Conservation (phyloP, 2,888 invertebrate genomes). For the Diabrotica balteata region DNA sequence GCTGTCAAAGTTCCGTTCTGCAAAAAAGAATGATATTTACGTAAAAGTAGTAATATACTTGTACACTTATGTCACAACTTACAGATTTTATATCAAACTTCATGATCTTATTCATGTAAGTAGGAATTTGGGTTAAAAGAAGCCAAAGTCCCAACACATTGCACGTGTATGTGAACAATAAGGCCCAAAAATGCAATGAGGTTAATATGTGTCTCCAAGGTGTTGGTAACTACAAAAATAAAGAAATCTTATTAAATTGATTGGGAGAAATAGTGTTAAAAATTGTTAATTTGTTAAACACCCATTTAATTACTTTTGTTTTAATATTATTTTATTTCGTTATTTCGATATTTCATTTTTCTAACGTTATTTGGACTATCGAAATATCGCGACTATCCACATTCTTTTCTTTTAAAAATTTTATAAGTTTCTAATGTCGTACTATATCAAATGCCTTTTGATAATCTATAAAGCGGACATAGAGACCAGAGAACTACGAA, state of each 20-base stretch:
- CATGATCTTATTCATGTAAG: constrained; percentile 77
- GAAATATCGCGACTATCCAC: too few species aligned
- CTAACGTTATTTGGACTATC: too few species aligned
- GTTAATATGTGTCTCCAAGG: constrained; percentile 79
- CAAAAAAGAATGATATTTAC: neutral
- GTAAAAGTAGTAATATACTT: neutral
- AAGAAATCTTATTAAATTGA: neutral
- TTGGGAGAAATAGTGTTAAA: too few species aligned
- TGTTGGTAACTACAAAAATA: constrained; percentile 56
- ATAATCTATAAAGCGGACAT: too few species aligned
- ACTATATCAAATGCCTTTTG: too few species aligned
- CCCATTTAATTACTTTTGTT: too few species aligned
- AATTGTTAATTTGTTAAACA: too few species aligned
- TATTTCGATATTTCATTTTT: too few species aligned
- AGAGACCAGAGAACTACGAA: too few species aligned
- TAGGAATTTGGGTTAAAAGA: constrained; percentile 80
- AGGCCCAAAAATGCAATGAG: constrained; percentile 77
- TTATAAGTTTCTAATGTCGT: too few species aligned
- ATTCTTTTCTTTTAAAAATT: too few species aligned
- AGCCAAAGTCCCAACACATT: constrained; percentile 87
- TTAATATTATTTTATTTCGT: too few species aligned
- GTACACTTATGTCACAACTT: constrained; percentile 27
- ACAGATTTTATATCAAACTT: constrained; percentile 75
- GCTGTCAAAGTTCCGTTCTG: constrained; percentile 18
- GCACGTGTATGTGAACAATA: constrained; percentile 74